Conservation (phyloP, 2,888 invertebrate genomes). For the Plemyria rubiginata region DNA sequence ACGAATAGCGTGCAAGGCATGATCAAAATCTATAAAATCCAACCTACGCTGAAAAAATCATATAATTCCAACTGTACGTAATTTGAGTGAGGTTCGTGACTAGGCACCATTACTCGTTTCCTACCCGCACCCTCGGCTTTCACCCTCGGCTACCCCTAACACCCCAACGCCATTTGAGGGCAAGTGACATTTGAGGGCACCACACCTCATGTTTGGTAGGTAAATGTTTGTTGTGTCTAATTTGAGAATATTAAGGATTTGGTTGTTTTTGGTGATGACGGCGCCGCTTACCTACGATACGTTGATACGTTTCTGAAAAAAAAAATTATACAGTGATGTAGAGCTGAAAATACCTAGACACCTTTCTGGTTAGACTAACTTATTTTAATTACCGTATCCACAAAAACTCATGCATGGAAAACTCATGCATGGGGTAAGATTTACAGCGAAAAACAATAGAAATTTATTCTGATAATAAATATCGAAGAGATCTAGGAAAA, state of each 20-base stretch:
- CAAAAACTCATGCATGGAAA: no score
- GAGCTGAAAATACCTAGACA: no score
- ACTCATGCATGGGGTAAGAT: no score
- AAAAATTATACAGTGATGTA: no score
- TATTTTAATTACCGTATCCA: no score
- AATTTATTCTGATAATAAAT: no score
- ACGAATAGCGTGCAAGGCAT: constrained; percentile 49
- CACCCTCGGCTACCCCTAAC: constrained; percentile 45
- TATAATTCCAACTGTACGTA: constrained; percentile 38
- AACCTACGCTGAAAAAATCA: constrained; percentile 36
- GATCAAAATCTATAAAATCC: constrained; percentile 46
- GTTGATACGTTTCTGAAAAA: no score
- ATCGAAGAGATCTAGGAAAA: no score
- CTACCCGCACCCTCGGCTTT: constrained; percentile 55
- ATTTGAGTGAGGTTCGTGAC: constrained; percentile 76
- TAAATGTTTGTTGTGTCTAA: constrained; percentile 45
- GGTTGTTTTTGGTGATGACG: constrained; percentile 21
- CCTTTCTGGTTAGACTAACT: no score
- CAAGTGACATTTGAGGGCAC: constrained; percentile 59
- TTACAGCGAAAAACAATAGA: no score
- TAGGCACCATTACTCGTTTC: constrained; percentile 73
- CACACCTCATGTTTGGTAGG: constrained; percentile 54
- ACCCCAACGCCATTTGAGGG: constrained; percentile 42
- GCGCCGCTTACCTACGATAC: no score
- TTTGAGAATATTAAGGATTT: constrained; percentile 21